Evolutionary conservation across 2,797 vertebrate genomes (phyloP), one percentile per base, ranked within the genome.

Genomic region (Natrix natrix): DNA sequence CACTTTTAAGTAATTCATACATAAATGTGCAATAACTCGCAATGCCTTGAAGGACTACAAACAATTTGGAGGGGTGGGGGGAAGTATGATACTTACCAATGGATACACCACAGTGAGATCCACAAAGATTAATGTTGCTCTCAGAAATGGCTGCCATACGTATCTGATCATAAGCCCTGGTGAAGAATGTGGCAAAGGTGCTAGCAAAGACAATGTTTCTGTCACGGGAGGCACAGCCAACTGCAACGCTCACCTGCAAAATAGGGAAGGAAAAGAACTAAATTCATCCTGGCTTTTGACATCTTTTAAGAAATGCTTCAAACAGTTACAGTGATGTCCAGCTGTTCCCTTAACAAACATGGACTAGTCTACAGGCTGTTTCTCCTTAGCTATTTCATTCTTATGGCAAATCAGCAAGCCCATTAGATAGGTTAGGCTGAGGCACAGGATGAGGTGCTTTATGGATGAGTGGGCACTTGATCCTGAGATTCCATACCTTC

Each of bases 71-170:
- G 3, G 16, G 2, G 3, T 7, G 2, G 7, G 37, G 52, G 26
- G 0, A 11, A 13, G 1, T 22, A 89, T 86, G 2, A 90, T 37
- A 97, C 98, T 98, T 96, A 99, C 99, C 99, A 0, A 98, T 99
- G 93, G 99, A 99, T 61, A 99, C 97, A 0, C 99, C 99, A 0
- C 99, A 99, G 97, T 99, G 99, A 0, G 99, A 99, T 94, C 99
- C 99, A 1, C 98, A 99, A 92, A 99, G 98, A 95, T 99, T 99
- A 97, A 99, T 98, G 98, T 98, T 99, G 97, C 99, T 99, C 83
- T 99, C 99, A 0, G 99, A 99, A 97, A 99, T 99, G 95, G 99
- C 99, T 0, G 99, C 99, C 98, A 99, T 99, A 93, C 99, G 99
- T 61, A 99, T 98, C 96, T 99, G 99, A 97, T 99, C 99, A 2